Percentiles rank a stretch among this genome's conserved stretches.
These are phyloP conservation scores for Chlorodrepanis virens DNA, from an alignment of 2,113 vertebrate species.

Conservation along the genomic window DNA sequence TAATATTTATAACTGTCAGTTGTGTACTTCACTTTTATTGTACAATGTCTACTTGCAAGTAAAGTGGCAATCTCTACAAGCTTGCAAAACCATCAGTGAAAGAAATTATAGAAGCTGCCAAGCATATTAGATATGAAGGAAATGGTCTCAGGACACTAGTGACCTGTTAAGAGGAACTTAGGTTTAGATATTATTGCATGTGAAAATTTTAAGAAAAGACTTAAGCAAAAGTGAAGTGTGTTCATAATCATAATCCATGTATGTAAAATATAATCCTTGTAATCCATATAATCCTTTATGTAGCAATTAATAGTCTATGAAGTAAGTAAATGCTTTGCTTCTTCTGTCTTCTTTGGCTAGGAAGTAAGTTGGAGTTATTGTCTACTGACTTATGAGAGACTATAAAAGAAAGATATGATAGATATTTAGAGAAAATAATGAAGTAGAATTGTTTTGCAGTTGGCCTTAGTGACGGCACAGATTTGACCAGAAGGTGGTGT, in stretches of 20 bases:
- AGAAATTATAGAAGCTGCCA: background rate
- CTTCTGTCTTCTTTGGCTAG: background rate
- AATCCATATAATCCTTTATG: background rate
- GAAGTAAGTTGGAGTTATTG: background rate
- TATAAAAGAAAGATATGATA: background rate
- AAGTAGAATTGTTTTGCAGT: background rate
- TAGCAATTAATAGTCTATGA: background rate
- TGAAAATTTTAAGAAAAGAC: background rate
- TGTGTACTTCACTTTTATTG: background rate
- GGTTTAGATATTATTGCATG: background rate
- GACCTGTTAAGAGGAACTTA: background rate
- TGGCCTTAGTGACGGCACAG: background rate
- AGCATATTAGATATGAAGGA: background rate
- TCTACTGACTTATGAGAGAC: background rate
- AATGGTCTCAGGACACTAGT: background rate
- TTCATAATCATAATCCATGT: background rate
- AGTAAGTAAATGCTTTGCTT: background rate
- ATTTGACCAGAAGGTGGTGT: background rate
- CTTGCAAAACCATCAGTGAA: background rate
- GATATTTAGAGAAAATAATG: background rate
- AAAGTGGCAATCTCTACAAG: background rate
- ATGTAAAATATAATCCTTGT: background rate
- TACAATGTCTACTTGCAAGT: background rate
- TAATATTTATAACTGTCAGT: background rate
- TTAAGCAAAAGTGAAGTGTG: background rate